Base-by-base conservation (phyloP, 2,797 vertebrate genomes). In the Rhynchonycteris naso region DNA sequence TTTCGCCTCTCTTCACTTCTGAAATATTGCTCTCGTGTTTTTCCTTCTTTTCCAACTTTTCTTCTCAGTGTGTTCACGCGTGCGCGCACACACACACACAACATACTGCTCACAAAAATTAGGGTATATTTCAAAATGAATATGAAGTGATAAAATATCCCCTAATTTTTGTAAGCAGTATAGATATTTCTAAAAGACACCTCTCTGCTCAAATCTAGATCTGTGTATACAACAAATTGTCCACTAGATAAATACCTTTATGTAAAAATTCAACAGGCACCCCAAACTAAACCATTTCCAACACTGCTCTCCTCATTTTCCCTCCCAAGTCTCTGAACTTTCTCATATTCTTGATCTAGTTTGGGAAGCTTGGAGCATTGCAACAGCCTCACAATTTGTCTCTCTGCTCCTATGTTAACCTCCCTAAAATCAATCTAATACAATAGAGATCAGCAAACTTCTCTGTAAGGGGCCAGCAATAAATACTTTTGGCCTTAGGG, bases 31-130 rank as follows among this genome's bases (percentile, higher is more conserved):
- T 69, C 50, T 82, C 26, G 12, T 28, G 10, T 15, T 81, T 71
- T 86, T 68, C 69, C 80, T 93, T 95, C 58, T 43, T 93, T 86
- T 86, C 52, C 28, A 88, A 85, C 7, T 30, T 81, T 94, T 69
- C 54, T 69, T 84, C 68, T 72, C 38, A 71, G 79, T 72, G 87
- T 3, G 52, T 22, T 83, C n/a, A 63, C 4, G 26, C 21, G 33
- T 0, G 19, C 16, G 28, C 0, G 14, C 26, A 65, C 5, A 35
- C 24, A n/a, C 12, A 30, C 35, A 59, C 47, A 66, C 8, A 56
- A 43, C 43, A 43, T 43, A 43, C 43, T 43, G 43, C 43, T 43
- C 43, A 43, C 43, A 43, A 43, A 43, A 43, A 43, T 43, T 43
- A 43, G 4, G 43, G 43, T 5, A 43, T 43, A 43, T 43, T 43